Evolutionary conservation across 2,113 vertebrate genomes (phyloP).

Genomic region (Chroicocephalus ridibundus): DNA sequence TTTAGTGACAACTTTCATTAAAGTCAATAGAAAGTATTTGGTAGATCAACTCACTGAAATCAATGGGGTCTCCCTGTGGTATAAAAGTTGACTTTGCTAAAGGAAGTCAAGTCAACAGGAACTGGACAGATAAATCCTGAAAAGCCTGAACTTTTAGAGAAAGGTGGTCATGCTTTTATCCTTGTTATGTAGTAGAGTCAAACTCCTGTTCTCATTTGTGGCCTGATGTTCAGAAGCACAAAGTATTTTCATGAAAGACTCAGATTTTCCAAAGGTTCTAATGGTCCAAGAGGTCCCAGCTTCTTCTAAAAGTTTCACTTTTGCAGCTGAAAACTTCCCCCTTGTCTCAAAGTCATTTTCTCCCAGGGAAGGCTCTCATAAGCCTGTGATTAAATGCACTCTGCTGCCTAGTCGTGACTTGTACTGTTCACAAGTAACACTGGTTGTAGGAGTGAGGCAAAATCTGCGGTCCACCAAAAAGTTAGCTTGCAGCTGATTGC

Average conservation of each 20-base stretch:
- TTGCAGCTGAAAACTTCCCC: background rate
- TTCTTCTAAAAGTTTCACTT: background rate
- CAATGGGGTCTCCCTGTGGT: fast-evolving
- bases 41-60: background rate
- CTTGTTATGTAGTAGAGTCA: background rate
- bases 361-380: background rate
- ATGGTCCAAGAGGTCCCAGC: background rate
- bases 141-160: background rate
- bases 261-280: background rate
- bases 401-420: background rate
- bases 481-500: background rate
- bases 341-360: background rate
- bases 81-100: background rate
- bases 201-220: background rate
- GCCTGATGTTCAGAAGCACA: background rate
- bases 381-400: background rate
- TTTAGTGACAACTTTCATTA: background rate
- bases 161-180: background rate
- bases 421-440: background rate
- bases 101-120: background rate
- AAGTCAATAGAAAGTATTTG: background rate
- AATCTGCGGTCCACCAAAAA: background rate
- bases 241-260: background rate
- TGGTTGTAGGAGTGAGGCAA: background rate
- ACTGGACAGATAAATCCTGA: background rate